Conservation (phyloP, 2,888 invertebrate species). For the Notodonta dromedarius region DNA sequence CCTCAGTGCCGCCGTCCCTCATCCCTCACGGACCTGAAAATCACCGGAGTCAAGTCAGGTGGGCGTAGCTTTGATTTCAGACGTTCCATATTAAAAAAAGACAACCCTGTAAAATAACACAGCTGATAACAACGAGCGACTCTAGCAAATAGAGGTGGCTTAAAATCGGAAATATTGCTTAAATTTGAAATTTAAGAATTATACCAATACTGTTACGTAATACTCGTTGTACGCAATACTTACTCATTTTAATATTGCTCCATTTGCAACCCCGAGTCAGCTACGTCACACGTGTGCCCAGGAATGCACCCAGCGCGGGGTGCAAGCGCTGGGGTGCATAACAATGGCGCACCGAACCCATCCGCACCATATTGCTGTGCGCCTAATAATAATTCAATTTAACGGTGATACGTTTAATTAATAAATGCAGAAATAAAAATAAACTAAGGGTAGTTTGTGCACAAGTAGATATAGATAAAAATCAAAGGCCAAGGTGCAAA, state of each 20-base stretch:
- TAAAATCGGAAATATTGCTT: too few relatives aligned
- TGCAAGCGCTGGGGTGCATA: constrained; percentile 50
- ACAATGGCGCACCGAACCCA: constrained; percentile 40
- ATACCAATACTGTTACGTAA: constrained; percentile 11
- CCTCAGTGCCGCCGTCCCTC: constrained; percentile 13
- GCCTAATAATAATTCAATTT: constrained; percentile 68
- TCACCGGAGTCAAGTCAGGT: constrained; percentile 40
- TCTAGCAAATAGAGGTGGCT: too few relatives aligned
- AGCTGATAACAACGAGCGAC: too few relatives aligned
- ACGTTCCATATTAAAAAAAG: not conserved
- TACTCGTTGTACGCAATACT: constrained; percentile 16
- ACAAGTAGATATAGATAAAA: too few relatives aligned
- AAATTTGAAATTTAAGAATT: constrained; percentile 14
- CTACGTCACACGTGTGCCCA: constrained; percentile 67
- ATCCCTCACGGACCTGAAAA: constrained; percentile 17
- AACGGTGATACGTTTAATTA: constrained; percentile 43
- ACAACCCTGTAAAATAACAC: too few relatives aligned
- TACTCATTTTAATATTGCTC: constrained; percentile 44
- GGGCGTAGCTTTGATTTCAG: constrained; percentile 26
- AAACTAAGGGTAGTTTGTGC: not conserved
- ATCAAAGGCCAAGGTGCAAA: too few relatives aligned
- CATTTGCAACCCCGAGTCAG: constrained; percentile 37
- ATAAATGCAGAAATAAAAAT: constrained; percentile 27
- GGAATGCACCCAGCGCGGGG: constrained; percentile 59
- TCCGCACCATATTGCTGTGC: constrained; percentile 47